phyloP scores from a whole-genome alignment of 2,113 vertebrate genomes.

The Bettongia penicillata region DNA sequence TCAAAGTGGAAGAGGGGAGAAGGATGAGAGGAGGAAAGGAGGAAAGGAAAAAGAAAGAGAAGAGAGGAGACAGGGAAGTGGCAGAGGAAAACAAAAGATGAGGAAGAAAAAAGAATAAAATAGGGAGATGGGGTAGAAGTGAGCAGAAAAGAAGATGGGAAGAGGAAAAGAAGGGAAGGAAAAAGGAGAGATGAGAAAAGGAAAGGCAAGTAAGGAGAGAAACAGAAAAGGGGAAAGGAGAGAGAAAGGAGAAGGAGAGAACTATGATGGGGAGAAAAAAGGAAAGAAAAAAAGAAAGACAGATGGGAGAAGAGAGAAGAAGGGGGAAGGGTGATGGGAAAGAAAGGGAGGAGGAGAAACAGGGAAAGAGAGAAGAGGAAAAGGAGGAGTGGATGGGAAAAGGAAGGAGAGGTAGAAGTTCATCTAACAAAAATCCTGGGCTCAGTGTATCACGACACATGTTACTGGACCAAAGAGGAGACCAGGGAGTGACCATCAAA shows the following conservation, averaged over 20 bases:
- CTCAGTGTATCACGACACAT: background rate
- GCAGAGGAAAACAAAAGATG: background rate
- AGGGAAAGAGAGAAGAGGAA: background rate
- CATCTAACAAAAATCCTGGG: background rate
- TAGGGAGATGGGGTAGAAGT: background rate
- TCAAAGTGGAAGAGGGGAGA: background rate
- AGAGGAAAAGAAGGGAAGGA: background rate
- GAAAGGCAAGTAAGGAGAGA: background rate
- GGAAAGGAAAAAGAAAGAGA: background rate
- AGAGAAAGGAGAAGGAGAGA: slow-evolving; percentile 18
- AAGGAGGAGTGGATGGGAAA: background rate
- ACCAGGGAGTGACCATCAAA: background rate
- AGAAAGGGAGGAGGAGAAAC: background rate
- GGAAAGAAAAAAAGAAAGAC: background rate
- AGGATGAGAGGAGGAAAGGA: background rate
- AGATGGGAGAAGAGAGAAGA: rapidly evolving
- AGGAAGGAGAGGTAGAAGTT: background rate
- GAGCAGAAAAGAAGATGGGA: background rate
- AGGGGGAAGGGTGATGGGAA: background rate
- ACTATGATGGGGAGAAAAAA: background rate
- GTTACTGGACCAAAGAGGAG: background rate
- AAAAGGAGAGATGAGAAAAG: background rate
- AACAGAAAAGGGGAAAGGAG: background rate
- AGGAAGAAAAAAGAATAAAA: background rate
- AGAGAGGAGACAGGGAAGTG: background rate